Percentiles rank a stretch among this genome's conserved stretches.
phyloP scores from a whole-genome alignment of 2,888 invertebrate species.

The Philereme vetulata region DNA sequence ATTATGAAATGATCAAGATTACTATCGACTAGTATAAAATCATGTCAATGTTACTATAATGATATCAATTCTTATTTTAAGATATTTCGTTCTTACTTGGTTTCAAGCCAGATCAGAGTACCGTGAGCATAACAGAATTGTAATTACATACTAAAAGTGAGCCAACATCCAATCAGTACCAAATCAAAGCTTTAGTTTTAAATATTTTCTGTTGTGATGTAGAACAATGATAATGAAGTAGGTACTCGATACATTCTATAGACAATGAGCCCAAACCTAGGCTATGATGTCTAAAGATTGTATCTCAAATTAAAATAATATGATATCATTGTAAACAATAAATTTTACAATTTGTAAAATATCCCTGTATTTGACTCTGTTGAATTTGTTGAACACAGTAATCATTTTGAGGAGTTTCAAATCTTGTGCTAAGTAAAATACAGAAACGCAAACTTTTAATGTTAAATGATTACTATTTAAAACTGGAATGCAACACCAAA shows the following conservation, averaged over 20 bases:
- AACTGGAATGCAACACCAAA: constrained; percentile 39
- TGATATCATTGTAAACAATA: constrained; percentile 58
- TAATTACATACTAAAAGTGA: constrained; percentile 64
- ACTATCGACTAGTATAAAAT: constrained; percentile 61
- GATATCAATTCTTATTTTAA: constrained; percentile 47
- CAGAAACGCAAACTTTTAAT: constrained; percentile 45
- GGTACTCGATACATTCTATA: constrained; percentile 41
- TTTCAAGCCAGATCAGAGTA: constrained; percentile 54
- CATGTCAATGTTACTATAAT: constrained; percentile 50
- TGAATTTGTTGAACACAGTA: constrained; percentile 77
- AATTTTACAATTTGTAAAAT: constrained; percentile 73
- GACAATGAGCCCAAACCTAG: constrained; percentile 44
- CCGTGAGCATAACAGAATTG: constrained; percentile 59
- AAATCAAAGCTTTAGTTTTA: constrained; percentile 80
- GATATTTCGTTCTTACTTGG: constrained; percentile 40
- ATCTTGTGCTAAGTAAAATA: constrained; percentile 40
- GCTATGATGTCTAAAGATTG: constrained; percentile 42
- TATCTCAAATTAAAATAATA: constrained; percentile 49
- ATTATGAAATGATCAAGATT: constrained; percentile 64
- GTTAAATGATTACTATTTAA: background rate
- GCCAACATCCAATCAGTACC: constrained; percentile 75
- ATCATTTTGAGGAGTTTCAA: constrained; percentile 64
- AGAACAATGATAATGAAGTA: constrained; percentile 46
- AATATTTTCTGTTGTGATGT: constrained; percentile 49
- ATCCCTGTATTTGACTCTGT: constrained; percentile 83